Evolutionary conservation across 2,888 invertebrate species (phyloP), one percentile per base, ranked within the genome.

Genomic region (Scotopteryx bipunctaria): DNA sequence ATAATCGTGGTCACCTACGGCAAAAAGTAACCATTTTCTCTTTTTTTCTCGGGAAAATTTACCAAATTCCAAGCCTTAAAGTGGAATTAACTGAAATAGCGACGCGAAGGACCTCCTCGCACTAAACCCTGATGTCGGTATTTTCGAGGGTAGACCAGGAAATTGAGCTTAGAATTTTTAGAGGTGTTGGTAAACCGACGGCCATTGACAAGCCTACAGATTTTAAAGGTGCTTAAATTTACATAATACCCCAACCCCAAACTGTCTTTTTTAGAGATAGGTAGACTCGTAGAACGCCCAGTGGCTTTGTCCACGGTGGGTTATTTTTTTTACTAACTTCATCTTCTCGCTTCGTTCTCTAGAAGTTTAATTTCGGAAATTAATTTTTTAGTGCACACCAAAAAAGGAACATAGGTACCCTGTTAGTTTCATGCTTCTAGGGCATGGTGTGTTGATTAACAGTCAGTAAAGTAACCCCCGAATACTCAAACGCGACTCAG

Each of bases 1-100:
- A 15, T 38, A 27, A 40, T 33, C 25, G 33, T 47, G n/a, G 27
- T 9, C 27, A 9, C 19, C 33, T n/a, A n/a, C n/a, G n/a, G n/a
- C 14, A 33, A 31, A 2, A 15, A 13, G 36, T 15, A 40, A 3
- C 16, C 44, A 27, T 29, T 46, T 40, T 46, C 49, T 36, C 43
- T 50, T 54, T 55, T 59, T 50, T 49, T 37, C 32, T 29, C 47
- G 25, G 21, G 37, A 55, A 55, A 56, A 9, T 61, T 54, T 25
- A 57, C 14, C 11, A 29, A 43, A 38, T 36, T 36, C 16, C 15
- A 29, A 47, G 46, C 41, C 49, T 54, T 49, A 52, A 54, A 63
- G 57, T 45, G 45, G 63, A 62, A 66, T 67, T 60, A 64, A 62
- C 58, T 61, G 55, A 51, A 67, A 61, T 59, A 56, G 54, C 42